Evolutionary conservation across 2,113 vertebrate genomes (phyloP).

Genomic region (Colaptes auratus): DNA sequence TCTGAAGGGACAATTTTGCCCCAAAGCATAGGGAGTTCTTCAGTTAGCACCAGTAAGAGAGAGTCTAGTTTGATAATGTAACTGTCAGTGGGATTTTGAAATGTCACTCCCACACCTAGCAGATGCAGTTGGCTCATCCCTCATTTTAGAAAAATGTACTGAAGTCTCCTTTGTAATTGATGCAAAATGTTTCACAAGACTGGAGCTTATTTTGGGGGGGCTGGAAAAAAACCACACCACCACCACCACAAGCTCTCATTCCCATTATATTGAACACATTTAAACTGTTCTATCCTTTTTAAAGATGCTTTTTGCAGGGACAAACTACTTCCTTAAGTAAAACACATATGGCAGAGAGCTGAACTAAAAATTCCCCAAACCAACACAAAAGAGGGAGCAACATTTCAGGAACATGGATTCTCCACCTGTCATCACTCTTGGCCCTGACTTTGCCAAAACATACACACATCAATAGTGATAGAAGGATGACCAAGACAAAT

Average conservation of each 20-base stretch:
- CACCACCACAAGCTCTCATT: neutral
- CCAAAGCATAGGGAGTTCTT: neutral
- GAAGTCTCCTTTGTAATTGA: constrained; percentile 47
- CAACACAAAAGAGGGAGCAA: rapidly evolving
- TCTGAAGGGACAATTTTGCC: neutral
- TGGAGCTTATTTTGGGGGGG: neutral
- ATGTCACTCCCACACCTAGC: constrained; percentile 66
- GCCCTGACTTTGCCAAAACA: neutral
- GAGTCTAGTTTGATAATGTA: constrained; percentile 22
- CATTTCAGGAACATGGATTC: neutral
- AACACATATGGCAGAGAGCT: neutral
- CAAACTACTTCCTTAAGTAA: neutral
- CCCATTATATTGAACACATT: neutral
- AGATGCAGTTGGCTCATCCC: constrained; percentile 55
- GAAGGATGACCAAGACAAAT: neutral
- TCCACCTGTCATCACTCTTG: neutral
- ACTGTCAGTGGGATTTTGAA: constrained; percentile 61
- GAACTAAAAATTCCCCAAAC: neutral
- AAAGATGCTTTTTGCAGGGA: neutral
- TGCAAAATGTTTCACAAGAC: constrained; percentile 37
- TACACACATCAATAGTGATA: neutral
- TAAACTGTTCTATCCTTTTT: neutral
- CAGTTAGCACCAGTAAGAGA: neutral
- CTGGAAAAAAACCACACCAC: rapidly evolving
- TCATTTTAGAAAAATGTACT: constrained; percentile 33